Evolutionary conservation across 2,888 invertebrate genomes (phyloP).

Genomic region (Lingula anatina): DNA sequence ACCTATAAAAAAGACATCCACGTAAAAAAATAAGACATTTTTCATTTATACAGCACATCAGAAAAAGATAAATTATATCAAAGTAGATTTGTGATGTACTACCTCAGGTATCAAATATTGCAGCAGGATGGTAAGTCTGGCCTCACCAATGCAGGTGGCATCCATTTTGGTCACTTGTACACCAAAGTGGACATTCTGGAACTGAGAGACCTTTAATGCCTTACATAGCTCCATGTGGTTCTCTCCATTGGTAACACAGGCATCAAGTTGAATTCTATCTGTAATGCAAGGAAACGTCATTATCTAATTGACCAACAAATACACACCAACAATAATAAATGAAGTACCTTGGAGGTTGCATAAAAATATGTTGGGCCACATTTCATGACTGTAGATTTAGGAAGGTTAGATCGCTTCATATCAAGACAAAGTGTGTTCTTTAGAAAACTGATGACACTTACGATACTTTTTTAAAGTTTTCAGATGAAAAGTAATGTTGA

Average conservation of each 20-base stretch:
- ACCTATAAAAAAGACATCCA: background rate
- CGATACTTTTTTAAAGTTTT: no score
- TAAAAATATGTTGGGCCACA: no score
- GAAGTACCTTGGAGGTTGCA: no score
- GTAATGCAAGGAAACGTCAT: slow-evolving; percentile 11
- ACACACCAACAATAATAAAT: background rate
- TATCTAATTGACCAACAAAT: background rate
- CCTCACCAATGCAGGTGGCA: slow-evolving; percentile 36
- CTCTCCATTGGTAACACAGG: slow-evolving; percentile 35
- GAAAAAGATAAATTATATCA: no score
- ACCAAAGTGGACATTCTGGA: slow-evolving; percentile 27
- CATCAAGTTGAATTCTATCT: slow-evolving; percentile 40
- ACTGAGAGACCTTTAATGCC: slow-evolving; percentile 36
- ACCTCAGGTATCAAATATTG: slow-evolving; percentile 37
- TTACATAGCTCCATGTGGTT: slow-evolving; percentile 42
- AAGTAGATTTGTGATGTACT: no score
- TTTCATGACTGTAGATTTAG: background rate
- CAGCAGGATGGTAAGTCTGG: slow-evolving; percentile 31
- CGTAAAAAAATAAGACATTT: background rate
- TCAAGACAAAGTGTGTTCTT: slow-evolving; percentile 1
- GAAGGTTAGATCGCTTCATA: background rate
- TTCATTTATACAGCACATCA: no score
- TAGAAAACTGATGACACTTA: no score
- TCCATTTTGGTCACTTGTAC: slow-evolving; percentile 35
- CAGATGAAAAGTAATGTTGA: no score